Conservation (phyloP, 2,888 invertebrate genomes). For the Tolmerus cingulatus region DNA sequence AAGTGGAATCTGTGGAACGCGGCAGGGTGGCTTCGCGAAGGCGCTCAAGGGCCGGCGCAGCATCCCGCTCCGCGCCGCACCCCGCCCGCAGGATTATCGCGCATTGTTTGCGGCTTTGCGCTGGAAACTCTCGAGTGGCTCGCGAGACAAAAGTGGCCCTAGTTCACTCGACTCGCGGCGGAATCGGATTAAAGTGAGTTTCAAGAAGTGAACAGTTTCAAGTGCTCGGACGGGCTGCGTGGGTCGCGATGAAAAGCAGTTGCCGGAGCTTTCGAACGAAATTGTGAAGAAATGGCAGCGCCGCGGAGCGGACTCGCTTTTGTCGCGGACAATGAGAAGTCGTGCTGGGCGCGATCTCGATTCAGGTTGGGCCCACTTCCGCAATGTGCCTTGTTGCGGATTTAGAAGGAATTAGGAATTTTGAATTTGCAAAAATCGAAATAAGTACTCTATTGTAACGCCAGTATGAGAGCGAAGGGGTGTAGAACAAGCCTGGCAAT, state of each 20-base stretch:
- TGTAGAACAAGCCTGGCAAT: too few relatives aligned
- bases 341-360: background rate
- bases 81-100: conserved; percentile 9
- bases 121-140: conserved; percentile 35
- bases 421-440: too few relatives aligned
- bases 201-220: conserved; percentile 35
- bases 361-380: background rate
- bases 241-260: background rate
- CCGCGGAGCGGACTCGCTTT: background rate
- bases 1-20: conserved; percentile 12
- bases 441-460: too few relatives aligned
- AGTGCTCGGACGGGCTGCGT: conserved; percentile 15
- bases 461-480: too few relatives aligned
- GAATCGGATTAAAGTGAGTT: conserved; percentile 38
- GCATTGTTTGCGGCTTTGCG: conserved; percentile 21
- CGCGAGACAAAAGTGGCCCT: conserved; percentile 23
- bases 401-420: too few relatives aligned
- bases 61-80: background rate
- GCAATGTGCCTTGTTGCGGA: background rate
- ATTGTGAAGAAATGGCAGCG: background rate
- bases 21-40: background rate
- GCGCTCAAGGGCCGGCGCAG: background rate
- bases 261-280: background rate
- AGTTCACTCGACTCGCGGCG: background rate
- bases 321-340: background rate